These are phyloP conservation scores for Vireo altiloquus DNA, from an alignment of 2,113 vertebrate species.

Conservation along the genomic window DNA sequence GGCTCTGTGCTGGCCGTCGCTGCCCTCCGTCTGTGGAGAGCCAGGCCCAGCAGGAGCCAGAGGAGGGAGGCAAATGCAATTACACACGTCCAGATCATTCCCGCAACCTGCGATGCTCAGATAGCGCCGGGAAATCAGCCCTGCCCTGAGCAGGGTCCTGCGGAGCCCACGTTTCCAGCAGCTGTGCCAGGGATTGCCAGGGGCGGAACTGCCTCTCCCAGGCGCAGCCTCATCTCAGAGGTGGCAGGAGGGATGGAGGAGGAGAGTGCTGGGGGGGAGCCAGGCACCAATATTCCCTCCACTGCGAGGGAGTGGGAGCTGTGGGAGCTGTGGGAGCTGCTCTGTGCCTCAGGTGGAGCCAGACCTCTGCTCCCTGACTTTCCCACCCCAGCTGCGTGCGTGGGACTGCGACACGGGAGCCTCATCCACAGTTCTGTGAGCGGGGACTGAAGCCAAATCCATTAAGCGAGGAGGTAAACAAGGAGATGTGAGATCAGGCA, in stretches of 20 bases:
- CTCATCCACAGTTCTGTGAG: background rate
- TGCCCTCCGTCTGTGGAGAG: accelerated
- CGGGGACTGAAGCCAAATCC: background rate
- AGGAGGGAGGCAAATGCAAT: background rate
- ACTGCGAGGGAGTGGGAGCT: background rate
- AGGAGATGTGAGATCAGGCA: background rate
- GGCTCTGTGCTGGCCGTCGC: background rate
- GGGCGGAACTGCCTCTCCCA: background rate
- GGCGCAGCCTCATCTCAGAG: background rate
- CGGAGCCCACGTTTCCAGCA: background rate
- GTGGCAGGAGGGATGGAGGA: background rate
- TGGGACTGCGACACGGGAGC: background rate
- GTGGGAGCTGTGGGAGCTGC: background rate
- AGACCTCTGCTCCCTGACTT: accelerated
- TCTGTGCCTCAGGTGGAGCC: background rate
- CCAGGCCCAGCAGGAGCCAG: background rate
- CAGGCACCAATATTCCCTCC: accelerated
- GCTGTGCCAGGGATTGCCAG: background rate
- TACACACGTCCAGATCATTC: background rate
- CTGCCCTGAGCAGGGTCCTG: background rate
- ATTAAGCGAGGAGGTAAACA: background rate
- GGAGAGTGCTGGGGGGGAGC: background rate
- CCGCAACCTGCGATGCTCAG: background rate
- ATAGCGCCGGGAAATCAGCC: background rate
- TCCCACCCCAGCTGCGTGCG: background rate